Conservation (phyloP, 2,797 vertebrate species). For the Silurus aristotelis region DNA sequence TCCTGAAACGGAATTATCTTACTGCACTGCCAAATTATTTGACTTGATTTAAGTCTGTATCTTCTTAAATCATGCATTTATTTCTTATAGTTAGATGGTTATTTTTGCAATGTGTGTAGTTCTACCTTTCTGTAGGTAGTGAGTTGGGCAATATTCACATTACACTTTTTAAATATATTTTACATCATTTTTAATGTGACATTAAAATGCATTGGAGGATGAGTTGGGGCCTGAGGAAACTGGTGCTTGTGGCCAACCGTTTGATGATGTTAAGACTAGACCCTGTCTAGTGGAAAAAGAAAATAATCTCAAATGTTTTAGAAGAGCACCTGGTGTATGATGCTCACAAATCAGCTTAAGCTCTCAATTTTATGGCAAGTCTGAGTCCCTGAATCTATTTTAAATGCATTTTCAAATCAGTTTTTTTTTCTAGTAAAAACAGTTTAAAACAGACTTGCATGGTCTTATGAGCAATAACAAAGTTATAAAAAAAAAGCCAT, state of each 20-base stretch:
- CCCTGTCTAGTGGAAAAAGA: neutral
- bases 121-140: neutral
- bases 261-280: neutral
- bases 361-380: neutral
- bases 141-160: neutral
- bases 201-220: neutral
- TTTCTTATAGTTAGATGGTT: too few species aligned
- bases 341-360: constrained; percentile 4
- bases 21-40: too few species aligned
- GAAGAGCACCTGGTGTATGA: neutral
- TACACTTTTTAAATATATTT: neutral
- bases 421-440: neutral
- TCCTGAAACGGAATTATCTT: too few species aligned
- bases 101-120: too few species aligned
- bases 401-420: neutral
- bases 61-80: too few species aligned
- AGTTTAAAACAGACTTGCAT: neutral
- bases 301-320: neutral
- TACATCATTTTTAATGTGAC: neutral
- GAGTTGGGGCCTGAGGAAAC: neutral
- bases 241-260: neutral
- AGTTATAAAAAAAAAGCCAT: constrained; percentile 15
- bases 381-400: neutral
- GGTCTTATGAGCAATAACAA: constrained; percentile 19
- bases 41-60: too few species aligned